phyloP scores from a whole-genome alignment of 2,113 vertebrate genomes.

The Dromaius novaehollandiae region DNA sequence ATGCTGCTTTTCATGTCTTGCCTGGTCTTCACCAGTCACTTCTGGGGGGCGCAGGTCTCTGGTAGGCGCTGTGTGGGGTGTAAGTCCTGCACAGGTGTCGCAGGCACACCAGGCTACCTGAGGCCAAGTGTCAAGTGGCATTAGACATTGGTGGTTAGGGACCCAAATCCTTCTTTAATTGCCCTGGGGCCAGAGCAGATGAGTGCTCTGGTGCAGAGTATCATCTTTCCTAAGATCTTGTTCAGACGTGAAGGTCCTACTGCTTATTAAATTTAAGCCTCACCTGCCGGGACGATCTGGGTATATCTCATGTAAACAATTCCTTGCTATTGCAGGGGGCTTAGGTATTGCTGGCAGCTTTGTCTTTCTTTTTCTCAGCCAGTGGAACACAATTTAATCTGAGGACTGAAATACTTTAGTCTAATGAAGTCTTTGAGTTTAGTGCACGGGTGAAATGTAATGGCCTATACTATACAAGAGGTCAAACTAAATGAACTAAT shows the following conservation, averaged over 20 bases:
- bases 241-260: not conserved
- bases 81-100: not conserved
- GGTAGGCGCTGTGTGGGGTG: not conserved
- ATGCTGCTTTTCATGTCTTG: accelerated
- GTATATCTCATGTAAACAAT: not conserved
- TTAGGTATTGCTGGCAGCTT: not conserved
- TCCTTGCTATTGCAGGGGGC: not conserved
- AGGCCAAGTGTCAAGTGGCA: not conserved
- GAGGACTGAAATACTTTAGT: not conserved
- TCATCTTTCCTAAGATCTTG: not conserved
- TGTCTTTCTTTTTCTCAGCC: slow-evolving; percentile 11
- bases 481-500: not conserved
- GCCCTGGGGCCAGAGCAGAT: not conserved
- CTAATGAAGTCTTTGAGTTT: slow-evolving; percentile 21
- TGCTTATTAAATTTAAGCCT: slow-evolving; percentile 31
- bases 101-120: not conserved
- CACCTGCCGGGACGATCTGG: not conserved
- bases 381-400: slow-evolving; percentile 11
- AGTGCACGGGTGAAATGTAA: not conserved
- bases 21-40: not conserved
- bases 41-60: not conserved
- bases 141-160: not conserved
- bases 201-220: not conserved
- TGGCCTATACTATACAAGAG: not conserved
- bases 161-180: not conserved